phyloP scores from a whole-genome alignment of 1,140 invertebrate species.

The Conus betulinus region DNA sequence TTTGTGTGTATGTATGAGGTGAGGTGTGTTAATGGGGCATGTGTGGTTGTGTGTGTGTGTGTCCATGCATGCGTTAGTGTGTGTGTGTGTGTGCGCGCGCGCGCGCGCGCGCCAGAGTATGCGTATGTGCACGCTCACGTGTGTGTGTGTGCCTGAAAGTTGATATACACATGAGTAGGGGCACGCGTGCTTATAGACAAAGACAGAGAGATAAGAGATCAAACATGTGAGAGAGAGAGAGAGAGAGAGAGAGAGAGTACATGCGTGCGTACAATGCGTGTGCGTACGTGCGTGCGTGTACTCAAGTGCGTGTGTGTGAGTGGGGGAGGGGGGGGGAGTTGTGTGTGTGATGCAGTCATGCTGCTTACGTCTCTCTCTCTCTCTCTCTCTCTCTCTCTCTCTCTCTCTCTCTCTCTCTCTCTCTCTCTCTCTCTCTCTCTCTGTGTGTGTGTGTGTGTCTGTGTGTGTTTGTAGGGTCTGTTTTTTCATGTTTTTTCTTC shows the following conservation, averaged over 20 bases:
- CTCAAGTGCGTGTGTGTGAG: background rate
- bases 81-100: background rate
- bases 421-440: slow-evolving; percentile 11
- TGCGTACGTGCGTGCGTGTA: slow-evolving; percentile 4
- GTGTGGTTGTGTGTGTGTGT: background rate
- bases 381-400: slow-evolving; percentile 14
- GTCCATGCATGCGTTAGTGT: background rate
- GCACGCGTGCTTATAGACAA: background rate
- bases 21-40: background rate
- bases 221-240: slow-evolving; percentile 16
- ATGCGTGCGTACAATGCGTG: background rate
- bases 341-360: background rate
- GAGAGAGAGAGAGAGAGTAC: slow-evolving; percentile 3
- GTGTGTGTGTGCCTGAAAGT: slow-evolving; percentile 16
- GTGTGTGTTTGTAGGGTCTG: no score
- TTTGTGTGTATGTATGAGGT: background rate
- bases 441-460: background rate
- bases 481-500: no score
- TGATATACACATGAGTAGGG: background rate
- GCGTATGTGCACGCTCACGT: background rate
- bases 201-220: background rate
- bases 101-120: background rate
- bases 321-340: background rate
- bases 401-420: background rate
- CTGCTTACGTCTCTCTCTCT: background rate